These are phyloP conservation scores for Timema podura DNA, from an alignment of 2,888 invertebrate species.

Conservation along the genomic window DNA sequence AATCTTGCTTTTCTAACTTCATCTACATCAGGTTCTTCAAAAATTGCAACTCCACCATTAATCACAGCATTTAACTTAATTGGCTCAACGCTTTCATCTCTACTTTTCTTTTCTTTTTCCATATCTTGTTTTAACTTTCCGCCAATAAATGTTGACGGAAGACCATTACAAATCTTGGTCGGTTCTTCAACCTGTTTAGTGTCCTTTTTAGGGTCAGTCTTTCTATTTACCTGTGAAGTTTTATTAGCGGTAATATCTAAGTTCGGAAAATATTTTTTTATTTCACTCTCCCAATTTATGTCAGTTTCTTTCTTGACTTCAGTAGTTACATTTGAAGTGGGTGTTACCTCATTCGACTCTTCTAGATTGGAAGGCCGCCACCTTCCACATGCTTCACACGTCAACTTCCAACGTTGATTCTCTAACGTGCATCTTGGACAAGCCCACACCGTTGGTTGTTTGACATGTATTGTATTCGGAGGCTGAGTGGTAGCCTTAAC, in stretches of 20 bases:
- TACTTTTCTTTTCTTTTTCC: constrained; percentile 17
- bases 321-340: background rate
- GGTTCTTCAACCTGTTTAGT: constrained; percentile 25
- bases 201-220: constrained; percentile 25
- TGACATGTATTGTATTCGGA: constrained; percentile 12
- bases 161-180: background rate
- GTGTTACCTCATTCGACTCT: background rate
- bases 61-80: background rate
- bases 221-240: no score
- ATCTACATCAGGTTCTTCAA: constrained; percentile 36
- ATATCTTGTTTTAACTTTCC: constrained; percentile 27
- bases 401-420: constrained; percentile 58
- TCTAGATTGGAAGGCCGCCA: constrained; percentile 45
- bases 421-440: constrained; percentile 58
- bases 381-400: constrained; percentile 58
- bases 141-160: constrained; percentile 30
- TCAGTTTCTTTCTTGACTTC: constrained; percentile 20
- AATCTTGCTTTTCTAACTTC: constrained; percentile 43
- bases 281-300: constrained; percentile 37
- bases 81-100: constrained; percentile 9
- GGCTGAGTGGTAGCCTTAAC: background rate
- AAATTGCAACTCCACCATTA: background rate
- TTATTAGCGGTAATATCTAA: constrained; percentile 15
- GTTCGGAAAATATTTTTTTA: constrained; percentile 36
- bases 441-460: constrained; percentile 45